Evolutionary conservation across 2,113 vertebrate genomes (phyloP), one percentile per base, ranked within the genome.

Genomic region (Cacatua alba): DNA sequence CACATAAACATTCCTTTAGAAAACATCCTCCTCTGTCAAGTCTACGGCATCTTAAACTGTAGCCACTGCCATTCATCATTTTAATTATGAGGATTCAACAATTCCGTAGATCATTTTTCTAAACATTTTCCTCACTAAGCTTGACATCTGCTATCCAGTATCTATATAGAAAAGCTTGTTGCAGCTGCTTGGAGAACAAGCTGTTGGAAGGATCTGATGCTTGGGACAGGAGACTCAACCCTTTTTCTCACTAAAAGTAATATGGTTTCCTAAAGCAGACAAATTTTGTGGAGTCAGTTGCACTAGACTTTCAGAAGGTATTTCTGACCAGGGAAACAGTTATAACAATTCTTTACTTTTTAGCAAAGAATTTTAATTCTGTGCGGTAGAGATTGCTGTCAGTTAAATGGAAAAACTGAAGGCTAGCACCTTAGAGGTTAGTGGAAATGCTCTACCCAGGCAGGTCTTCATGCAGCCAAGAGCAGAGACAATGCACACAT

Each of bases 1-100:
- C 92, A 95, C 31, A 97, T 98, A 97, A 96, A 97, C 94, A 92
- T 97, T 98, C 64, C n/a, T 79, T 82, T 68, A 71, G 74, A 80
- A 98, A 97, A 93, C 35, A 94, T 80, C 84, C 65, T 82, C 57
- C 41, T 94, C 48, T 49, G 9, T 90, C 72, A 97, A 74, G 76
- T 84, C 43, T 74, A 60, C 13, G 79, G n/a, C 41, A 85, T 82
- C 48, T 95, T 90, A 86, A 72, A 80, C 26, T 86, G 23, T 70
- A 84, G n/a, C 37, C 26, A 6, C 25, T 87, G 68, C 17, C 57
- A 48, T 90, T 94, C 31, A 46, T 93, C 55, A 89, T 93, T 91
- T 84, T 94, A 96, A 39, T 71, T 90, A 82, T 48, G 70, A 94
- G 20, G 44, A 74, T 85, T 83, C 37, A 88, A 92, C 25, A 59